Evolutionary conservation across 1,140 invertebrate species (phyloP), one percentile per base, ranked within the genome.

Genomic region (Steinernema khuongi): DNA sequence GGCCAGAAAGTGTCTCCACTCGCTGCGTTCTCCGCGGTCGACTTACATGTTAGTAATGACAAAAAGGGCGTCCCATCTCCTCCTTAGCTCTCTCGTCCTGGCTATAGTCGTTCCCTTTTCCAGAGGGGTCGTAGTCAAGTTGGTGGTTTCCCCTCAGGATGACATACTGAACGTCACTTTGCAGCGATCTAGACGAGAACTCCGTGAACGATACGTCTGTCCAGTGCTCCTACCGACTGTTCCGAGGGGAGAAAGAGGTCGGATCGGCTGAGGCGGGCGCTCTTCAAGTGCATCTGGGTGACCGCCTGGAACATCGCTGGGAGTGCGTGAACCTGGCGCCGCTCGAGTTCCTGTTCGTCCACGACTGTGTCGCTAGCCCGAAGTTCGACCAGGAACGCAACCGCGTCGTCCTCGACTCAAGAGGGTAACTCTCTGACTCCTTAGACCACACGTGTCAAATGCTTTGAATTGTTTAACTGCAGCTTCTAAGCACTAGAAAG

Each of bases 301-400:
- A 74, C 29, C 36, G 70, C 18, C 32, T 74, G 1, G 70, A 70
- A 22, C 72, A 74, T 33, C 7, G 31, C n/a, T 74, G 72, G 72
- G 14, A 30, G 22, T 74, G 72, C 29, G 29, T 22, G 28, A 36
- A 71, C 7, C 70, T 74, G 1, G 29, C 30, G 19, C 4, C 69
- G 1, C 32, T 19, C 19, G 69, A 74, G 32, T 74, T 74, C 26
- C 18, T 74, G 29, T 74, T 72, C 50, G 22, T 60, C 7, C 50
- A 60, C 26, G 50, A 60, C 50, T 60, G 50, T 22, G 50, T 26
- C 22, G 50, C 26, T 22, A 60, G 26, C 22, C 50, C 50, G 11
- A 22, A 60, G 50, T 60, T 60, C 50, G 50, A 60, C 22, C 22
- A n/a, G 7, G 50, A 60, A 11, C 50, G 26, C 50, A 22, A 60